These are phyloP conservation scores for Myotis davidii DNA, from an alignment of 2,113 vertebrate genomes.

Conservation along the genomic window DNA sequence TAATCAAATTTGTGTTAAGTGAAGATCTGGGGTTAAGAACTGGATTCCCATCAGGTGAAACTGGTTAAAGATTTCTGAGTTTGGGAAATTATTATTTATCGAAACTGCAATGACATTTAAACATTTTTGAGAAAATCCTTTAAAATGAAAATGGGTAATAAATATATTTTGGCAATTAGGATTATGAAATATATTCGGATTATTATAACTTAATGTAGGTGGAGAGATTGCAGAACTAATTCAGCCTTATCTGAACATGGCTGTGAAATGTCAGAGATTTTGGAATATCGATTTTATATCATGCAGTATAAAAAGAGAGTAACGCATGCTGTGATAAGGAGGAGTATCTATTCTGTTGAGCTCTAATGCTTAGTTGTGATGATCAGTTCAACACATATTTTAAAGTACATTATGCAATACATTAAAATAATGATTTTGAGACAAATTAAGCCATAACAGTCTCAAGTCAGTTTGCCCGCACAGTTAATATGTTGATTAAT, in stretches of 20 bases:
- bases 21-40: not conserved
- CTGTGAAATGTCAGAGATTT: slow-evolving; percentile 63
- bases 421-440: slow-evolving; percentile 87
- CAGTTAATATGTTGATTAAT: slow-evolving; percentile 89
- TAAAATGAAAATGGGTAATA: slow-evolving; percentile 13
- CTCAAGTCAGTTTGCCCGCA: slow-evolving; percentile 87
- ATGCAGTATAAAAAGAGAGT: slow-evolving; percentile 39
- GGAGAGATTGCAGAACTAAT: slow-evolving; percentile 64
- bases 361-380: slow-evolving; percentile 53
- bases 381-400: slow-evolving; percentile 67
- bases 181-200: slow-evolving; percentile 38
- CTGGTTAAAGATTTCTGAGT: not conserved
- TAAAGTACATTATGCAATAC: slow-evolving; percentile 82
- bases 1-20: not conserved
- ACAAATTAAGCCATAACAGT: slow-evolving; percentile 85
- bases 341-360: not conserved
- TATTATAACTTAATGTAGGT: slow-evolving; percentile 58
- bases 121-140: slow-evolving; percentile 28
- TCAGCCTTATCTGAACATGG: slow-evolving; percentile 49
- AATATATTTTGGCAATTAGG: not conserved
- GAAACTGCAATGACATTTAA: slow-evolving; percentile 37
- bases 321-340: not conserved
- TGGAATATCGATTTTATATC: not conserved
- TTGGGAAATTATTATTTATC: slow-evolving; percentile 40
- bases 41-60: slow-evolving; percentile 15